These are phyloP conservation scores for Camelus bactrianus DNA, from an alignment of 2,113 vertebrate species.

Conservation along the genomic window DNA sequence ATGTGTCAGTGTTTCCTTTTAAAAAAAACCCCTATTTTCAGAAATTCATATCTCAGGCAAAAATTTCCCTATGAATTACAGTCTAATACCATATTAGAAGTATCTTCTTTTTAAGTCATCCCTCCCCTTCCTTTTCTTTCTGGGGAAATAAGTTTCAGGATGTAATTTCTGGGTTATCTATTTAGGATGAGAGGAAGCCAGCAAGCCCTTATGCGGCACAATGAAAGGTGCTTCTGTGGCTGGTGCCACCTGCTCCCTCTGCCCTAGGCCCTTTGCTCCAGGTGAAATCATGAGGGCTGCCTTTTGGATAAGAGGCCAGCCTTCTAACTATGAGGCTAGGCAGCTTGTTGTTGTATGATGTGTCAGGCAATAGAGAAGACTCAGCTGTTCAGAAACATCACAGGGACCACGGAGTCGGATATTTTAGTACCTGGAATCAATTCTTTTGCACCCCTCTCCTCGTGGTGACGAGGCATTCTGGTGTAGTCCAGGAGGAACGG, in stretches of 20 bases:
- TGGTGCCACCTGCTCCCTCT: not conserved
- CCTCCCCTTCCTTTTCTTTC: slow-evolving; percentile 73
- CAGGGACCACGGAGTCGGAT: not conserved
- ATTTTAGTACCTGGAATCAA: not conserved
- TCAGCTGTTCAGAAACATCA: not conserved
- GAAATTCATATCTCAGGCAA: slow-evolving; percentile 87
- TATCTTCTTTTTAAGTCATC: slow-evolving; percentile 71
- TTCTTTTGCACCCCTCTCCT: not conserved
- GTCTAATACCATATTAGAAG: slow-evolving; percentile 79
- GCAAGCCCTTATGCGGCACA: not conserved
- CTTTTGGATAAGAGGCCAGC: not conserved
- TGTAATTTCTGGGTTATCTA: slow-evolving; percentile 75
- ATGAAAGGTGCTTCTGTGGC: not conserved
- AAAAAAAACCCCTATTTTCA: slow-evolving; percentile 85
- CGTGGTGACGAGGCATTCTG: not conserved
- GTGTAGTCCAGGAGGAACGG: not conserved
- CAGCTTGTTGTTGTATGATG: not conserved
- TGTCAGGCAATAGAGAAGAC: not conserved
- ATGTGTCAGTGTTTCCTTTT: slow-evolving; percentile 87
- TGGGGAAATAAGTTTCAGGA: slow-evolving; percentile 53
- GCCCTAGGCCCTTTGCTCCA: no score
- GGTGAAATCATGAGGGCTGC: not conserved
- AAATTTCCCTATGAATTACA: slow-evolving; percentile 84
- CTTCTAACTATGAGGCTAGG: not conserved
- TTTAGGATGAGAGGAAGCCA: slow-evolving; percentile 31